A percentile compares a stretch with the other conserved stretches of the same genome.
These are phyloP conservation scores for Percina caprodes DNA, from an alignment of 2,113 vertebrate genomes.

Conservation along the genomic window DNA sequence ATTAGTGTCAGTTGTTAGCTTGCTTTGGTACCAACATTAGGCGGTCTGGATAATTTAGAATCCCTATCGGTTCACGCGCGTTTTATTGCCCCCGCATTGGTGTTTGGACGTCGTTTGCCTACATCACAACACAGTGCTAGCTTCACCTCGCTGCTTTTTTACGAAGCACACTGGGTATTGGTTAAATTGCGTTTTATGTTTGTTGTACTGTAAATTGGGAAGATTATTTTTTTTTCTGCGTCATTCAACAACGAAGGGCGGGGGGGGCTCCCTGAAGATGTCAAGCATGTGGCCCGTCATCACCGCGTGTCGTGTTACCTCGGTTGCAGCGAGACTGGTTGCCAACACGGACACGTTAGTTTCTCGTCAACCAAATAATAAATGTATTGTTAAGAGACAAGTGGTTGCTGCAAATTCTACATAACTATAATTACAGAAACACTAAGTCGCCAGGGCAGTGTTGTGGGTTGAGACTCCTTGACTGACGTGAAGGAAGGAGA, in stretches of 20 bases:
- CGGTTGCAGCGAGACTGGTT: background rate
- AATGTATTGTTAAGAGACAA: background rate
- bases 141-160: accelerated
- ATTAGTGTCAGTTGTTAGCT: accelerated
- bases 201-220: background rate
- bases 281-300: constrained; percentile 60
- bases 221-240: constrained; percentile 31
- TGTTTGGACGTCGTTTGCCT: background rate
- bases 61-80: background rate
- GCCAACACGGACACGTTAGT: background rate
- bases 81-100: constrained; percentile 3
- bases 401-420: accelerated
- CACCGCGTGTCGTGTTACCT: constrained; percentile 60
- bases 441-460: background rate
- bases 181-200: no score
- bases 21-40: background rate
- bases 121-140: background rate
- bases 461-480: background rate
- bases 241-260: constrained; percentile 20
- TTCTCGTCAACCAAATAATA: background rate
- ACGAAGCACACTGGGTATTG: accelerated
- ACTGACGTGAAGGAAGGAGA: no score
- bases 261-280: background rate
- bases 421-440: background rate
- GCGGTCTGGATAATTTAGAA: background rate